Conservation (phyloP, 2,113 vertebrate species). For the Spea bombifrons region DNA sequence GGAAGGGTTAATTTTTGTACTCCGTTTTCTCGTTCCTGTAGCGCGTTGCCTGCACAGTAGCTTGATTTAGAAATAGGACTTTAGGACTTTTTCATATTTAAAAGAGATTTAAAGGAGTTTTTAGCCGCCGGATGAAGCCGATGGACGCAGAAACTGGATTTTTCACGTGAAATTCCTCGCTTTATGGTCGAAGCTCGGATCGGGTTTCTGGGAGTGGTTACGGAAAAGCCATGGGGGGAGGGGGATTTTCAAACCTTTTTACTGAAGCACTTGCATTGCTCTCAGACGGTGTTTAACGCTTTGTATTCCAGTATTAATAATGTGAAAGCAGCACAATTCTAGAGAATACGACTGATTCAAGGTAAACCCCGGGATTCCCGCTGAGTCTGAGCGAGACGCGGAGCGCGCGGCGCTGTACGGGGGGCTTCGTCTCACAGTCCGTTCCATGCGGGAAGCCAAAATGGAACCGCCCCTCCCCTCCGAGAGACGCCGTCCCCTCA, state of each 20-base stretch:
- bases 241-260: neutral
- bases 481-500: too few species aligned
- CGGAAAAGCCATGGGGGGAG: slow-evolving; percentile 24
- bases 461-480: too few species aligned
- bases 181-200: neutral
- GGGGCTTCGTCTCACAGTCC: too few species aligned
- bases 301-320: slow-evolving; percentile 1
- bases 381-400: neutral
- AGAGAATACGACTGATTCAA: neutral
- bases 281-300: neutral
- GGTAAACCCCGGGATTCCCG: neutral
- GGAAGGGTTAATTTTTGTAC: neutral
- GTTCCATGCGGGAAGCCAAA: too few species aligned
- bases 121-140: neutral
- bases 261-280: slow-evolving; percentile 11
- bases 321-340: slow-evolving; percentile 36
- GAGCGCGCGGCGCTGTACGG: neutral
- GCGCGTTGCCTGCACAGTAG: slow-evolving; percentile 33
- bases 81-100: slow-evolving; percentile 4
- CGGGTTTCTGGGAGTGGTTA: neutral
- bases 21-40: slow-evolving; percentile 24
- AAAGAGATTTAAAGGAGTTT: neutral
- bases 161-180: neutral
- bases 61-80: neutral
- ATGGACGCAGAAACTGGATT: neutral